These are phyloP conservation scores for Hydropsyche betteni DNA, from an alignment of 2,888 invertebrate species.

Conservation along the genomic window DNA sequence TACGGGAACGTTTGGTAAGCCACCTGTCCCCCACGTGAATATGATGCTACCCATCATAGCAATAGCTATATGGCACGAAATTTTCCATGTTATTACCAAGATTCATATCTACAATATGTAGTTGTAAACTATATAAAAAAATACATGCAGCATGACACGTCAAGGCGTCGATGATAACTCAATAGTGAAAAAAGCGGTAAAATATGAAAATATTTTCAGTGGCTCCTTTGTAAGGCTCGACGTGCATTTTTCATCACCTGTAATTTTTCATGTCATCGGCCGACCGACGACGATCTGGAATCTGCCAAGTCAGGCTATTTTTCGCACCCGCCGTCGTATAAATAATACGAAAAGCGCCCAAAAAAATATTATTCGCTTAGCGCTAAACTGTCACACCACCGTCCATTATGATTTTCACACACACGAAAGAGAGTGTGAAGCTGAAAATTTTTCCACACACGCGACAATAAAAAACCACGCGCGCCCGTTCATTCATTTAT, in stretches of 20 bases:
- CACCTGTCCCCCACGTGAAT: slow-evolving; percentile 1
- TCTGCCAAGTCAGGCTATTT: slow-evolving; percentile 30
- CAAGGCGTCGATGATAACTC: background rate
- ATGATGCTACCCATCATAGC: no score
- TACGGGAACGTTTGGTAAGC: slow-evolving; percentile 10
- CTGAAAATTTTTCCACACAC: slow-evolving; percentile 26
- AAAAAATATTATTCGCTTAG: slow-evolving; percentile 19
- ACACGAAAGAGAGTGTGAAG: no score
- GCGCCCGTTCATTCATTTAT: no score
- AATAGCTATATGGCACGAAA: no score
- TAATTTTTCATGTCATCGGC: slow-evolving; percentile 30
- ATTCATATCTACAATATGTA: no score
- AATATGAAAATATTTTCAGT: slow-evolving; percentile 23
- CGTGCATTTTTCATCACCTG: slow-evolving; percentile 27
- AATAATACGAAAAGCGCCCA: slow-evolving; percentile 29
- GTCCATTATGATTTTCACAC: slow-evolving; percentile 48
- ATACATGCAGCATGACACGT: background rate
- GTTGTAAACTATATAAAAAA: background rate
- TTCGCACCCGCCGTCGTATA: background rate
- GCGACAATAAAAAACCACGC: slow-evolving; percentile 39
- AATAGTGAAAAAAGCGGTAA: background rate
- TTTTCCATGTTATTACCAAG: no score
- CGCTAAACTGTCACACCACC: slow-evolving; percentile 26
- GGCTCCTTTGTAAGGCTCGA: background rate
- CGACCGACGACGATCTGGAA: background rate